A percentile compares a stretch with the other conserved stretches of the same genome.
These are phyloP conservation scores for Graphium colonna DNA, from an alignment of 2,888 invertebrate genomes.

Conservation along the genomic window DNA sequence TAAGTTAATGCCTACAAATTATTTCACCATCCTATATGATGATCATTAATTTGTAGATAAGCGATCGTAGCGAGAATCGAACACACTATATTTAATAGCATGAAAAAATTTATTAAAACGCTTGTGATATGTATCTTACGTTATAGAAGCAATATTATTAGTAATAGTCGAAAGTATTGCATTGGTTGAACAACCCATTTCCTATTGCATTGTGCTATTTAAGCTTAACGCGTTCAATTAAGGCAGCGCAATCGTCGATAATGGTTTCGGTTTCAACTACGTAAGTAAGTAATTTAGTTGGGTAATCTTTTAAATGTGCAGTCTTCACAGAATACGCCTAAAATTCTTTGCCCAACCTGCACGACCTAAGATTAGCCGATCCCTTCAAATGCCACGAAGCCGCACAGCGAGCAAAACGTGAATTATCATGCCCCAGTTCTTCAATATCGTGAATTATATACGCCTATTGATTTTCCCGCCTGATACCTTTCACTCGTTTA, in stretches of 20 bases:
- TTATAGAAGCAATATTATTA: background rate
- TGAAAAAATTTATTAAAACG: too few species aligned
- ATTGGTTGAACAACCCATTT: slow-evolving; percentile 13
- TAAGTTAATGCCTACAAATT: background rate
- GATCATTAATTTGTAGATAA: too few species aligned
- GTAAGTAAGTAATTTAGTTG: slow-evolving; percentile 16
- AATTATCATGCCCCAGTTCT: too few species aligned
- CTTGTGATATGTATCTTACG: too few species aligned
- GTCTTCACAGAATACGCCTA: slow-evolving; percentile 16
- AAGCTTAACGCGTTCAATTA: slow-evolving; percentile 21
- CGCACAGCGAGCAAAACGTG: slow-evolving; percentile 46
- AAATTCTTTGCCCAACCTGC: slow-evolving; percentile 36
- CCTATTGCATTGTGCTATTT: slow-evolving; percentile 18
- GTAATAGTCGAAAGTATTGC: slow-evolving; percentile 5
- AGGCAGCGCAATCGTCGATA: slow-evolving; percentile 18
- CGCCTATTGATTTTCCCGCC: slow-evolving; percentile 22
- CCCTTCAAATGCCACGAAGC: slow-evolving; percentile 50
- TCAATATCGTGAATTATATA: too few species aligned
- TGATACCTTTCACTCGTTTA: slow-evolving; percentile 16
- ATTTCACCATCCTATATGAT: background rate
- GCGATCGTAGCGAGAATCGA: too few species aligned
- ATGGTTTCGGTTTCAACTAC: slow-evolving; percentile 18
- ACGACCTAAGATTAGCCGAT: slow-evolving; percentile 41
- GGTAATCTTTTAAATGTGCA: slow-evolving; percentile 20
- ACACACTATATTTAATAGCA: too few species aligned